phyloP scores from a whole-genome alignment of 1,140 invertebrate genomes.

The Dysdera silvatica region DNA sequence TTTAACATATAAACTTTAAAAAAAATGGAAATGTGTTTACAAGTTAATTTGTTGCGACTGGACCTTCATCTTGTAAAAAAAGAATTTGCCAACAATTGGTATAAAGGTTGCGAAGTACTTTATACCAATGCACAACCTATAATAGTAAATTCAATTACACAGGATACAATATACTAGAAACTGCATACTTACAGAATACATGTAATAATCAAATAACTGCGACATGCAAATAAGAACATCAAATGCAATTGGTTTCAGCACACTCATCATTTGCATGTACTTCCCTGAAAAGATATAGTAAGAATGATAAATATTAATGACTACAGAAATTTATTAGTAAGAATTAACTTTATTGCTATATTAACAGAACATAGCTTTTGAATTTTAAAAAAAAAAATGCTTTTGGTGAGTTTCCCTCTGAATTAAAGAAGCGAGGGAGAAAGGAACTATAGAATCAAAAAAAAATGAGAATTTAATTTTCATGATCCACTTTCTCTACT shows the following conservation, averaged over 20 bases:
- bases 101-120: neutral
- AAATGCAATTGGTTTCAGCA: conserved; percentile 81
- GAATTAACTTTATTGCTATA: neutral
- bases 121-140: neutral
- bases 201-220: conserved; percentile 91
- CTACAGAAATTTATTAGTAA: conserved; percentile 44
- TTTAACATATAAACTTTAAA: too few relatives aligned
- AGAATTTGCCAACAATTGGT: too few relatives aligned
- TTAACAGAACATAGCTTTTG: neutral
- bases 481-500: too few relatives aligned
- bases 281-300: conserved; percentile 37
- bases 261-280: conserved; percentile 82
- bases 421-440: too few relatives aligned
- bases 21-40: too few relatives aligned
- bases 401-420: too few relatives aligned
- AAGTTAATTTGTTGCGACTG: too few relatives aligned
- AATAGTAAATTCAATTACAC: neutral
- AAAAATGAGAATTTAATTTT: too few relatives aligned
- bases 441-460: too few relatives aligned
- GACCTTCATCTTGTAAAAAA: too few relatives aligned
- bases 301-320: conserved; percentile 11
- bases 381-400: too few relatives aligned
- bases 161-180: neutral
- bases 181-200: conserved; percentile 57
- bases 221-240: conserved; percentile 84